Evolutionary conservation across 2,888 invertebrate genomes (phyloP), one percentile per base, ranked within the genome.

Genomic region (Harpalus rufipes): DNA sequence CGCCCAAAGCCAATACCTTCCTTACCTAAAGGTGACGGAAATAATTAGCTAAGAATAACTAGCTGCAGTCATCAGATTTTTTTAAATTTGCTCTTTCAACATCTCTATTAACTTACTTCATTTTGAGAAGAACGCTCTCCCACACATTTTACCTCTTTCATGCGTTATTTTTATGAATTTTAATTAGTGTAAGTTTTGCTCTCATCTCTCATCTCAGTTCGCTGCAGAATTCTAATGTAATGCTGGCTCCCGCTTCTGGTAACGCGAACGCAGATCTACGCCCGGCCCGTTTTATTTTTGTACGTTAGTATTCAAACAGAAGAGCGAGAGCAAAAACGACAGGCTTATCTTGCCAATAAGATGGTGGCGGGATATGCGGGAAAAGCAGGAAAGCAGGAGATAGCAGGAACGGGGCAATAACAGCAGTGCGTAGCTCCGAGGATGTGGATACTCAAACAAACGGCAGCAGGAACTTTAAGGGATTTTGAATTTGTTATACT

Each of bases 231-330:
- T 1, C 32, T 32, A 32, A 32, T 51, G 44, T 51, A 51, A 51
- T 51, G 44, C 44, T 12, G 44, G 44, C 32, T 32, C 32, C 32
- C 32, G 32, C 32, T 32, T 5, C 32, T 21, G 44, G 2, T 44
- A 0, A 10, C 61, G 21, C 61, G 25, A 63, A 63, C 10, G 63
- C 7, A 63, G 10, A 63, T 25, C 18, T 61, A 51, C 44, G 44
- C 44, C 44, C 25, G 18, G 25, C 12, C 12, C 18, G 25, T 21
- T 63, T 63, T 63, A 63, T 63, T 63, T 18, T 63, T 25, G 63
- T 63, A 21, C 63, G 63, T 63, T 63, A 63, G 63, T 63, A 63
- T 63, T 63, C 63, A 63, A 63, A 63, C 63, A 63, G 21, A 25
- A 8, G 25, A 63, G 25, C 25, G 21, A 21, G 10, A 21, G 63